These are phyloP conservation scores for Dysidea cf. avara DNA, from an alignment of 37 sponge, comb jelly and placozoan species.

Conservation along the genomic window DNA sequence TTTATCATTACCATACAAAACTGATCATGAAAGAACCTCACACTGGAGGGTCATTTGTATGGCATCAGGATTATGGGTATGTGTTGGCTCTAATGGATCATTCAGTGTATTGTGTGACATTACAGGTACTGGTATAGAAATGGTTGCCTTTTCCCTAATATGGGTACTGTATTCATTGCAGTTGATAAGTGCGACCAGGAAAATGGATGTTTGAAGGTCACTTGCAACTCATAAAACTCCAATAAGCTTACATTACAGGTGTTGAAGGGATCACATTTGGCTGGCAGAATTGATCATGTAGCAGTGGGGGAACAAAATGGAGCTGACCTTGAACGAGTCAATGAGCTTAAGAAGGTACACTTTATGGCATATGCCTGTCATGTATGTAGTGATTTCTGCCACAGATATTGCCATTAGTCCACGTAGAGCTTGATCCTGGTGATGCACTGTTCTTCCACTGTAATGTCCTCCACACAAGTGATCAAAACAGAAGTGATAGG, in stretches of 20 bases:
- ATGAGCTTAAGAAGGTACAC: conserved; percentile 54
- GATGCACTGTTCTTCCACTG: conserved; percentile 90
- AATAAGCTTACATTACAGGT: conserved; percentile 39
- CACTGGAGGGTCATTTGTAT: conserved; percentile 89
- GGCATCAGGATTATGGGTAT: conserved; percentile 97
- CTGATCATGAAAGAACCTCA: conserved; percentile 95
- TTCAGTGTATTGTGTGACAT: too few species aligned
- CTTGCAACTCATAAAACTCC: not conserved
- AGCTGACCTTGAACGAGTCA: conserved; percentile 82
- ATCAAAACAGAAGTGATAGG: conserved; percentile 78
- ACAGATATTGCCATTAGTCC: conserved; percentile 53
- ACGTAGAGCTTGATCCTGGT: conserved; percentile 72
- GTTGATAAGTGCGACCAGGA: conserved; percentile 81
- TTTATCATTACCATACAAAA: conserved; percentile 95
- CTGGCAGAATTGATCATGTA: conserved; percentile 78
- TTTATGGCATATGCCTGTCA: conserved; percentile 6
- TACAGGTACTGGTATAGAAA: conserved; percentile 90
- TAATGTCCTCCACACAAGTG: conserved; percentile 81
- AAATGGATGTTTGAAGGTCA: conserved; percentile 91
- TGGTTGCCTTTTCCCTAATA: conserved; percentile 87
- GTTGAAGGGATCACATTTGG: conserved; percentile 72
- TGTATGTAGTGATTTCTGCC: conserved; percentile 17
- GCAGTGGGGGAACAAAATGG: conserved; percentile 80
- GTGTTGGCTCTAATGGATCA: not conserved
- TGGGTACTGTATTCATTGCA: conserved; percentile 88